These are phyloP conservation scores for Reticulitermes lucifugus DNA, from an alignment of 2,888 invertebrate genomes.

Conservation along the genomic window DNA sequence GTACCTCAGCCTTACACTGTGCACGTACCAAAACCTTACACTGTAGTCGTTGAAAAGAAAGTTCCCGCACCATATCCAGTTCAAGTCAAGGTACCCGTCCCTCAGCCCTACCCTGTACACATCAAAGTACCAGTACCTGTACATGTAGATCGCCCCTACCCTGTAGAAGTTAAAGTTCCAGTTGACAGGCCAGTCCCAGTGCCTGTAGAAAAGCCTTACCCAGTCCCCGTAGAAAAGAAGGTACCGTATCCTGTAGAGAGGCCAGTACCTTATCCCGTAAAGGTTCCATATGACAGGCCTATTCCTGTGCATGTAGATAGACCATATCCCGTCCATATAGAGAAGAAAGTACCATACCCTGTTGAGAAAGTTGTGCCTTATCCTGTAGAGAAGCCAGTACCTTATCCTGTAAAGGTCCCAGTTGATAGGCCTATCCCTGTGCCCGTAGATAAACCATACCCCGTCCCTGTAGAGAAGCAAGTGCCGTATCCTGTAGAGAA, in stretches of 20 bases:
- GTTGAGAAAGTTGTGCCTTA: slow-evolving; percentile 68
- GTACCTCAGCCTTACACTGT: slow-evolving; percentile 54
- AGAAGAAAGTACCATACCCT: slow-evolving; percentile 66
- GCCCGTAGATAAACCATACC: slow-evolving; percentile 53
- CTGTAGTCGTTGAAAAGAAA: slow-evolving; percentile 66
- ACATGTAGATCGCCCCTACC: slow-evolving; percentile 50
- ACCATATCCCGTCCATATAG: slow-evolving; percentile 71
- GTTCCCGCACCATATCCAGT: slow-evolving; percentile 68
- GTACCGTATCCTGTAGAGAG: slow-evolving; percentile 74
- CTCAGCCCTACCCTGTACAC: slow-evolving; percentile 70
- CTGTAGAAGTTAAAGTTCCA: slow-evolving; percentile 72
- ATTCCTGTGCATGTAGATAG: slow-evolving; percentile 73
- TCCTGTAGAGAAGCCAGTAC: slow-evolving; percentile 71
- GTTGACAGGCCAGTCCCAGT: slow-evolving; percentile 79
- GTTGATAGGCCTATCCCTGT: slow-evolving; percentile 68
- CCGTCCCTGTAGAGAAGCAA: slow-evolving; percentile 57
- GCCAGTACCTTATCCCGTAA: slow-evolving; percentile 66
- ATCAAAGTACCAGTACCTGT: slow-evolving; percentile 52
- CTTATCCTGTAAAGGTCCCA: slow-evolving; percentile 53
- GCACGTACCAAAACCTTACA: slow-evolving; percentile 68
- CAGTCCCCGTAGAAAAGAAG: slow-evolving; percentile 58
- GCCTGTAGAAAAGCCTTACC: slow-evolving; percentile 79
- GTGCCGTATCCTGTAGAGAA: slow-evolving; percentile 70
- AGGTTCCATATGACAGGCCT: slow-evolving; percentile 77
- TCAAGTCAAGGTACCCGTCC: slow-evolving; percentile 72